Evolutionary conservation across 1,140 invertebrate genomes (phyloP), one percentile per base, ranked within the genome.

Genomic region (Pseudobourletiella spinata): DNA sequence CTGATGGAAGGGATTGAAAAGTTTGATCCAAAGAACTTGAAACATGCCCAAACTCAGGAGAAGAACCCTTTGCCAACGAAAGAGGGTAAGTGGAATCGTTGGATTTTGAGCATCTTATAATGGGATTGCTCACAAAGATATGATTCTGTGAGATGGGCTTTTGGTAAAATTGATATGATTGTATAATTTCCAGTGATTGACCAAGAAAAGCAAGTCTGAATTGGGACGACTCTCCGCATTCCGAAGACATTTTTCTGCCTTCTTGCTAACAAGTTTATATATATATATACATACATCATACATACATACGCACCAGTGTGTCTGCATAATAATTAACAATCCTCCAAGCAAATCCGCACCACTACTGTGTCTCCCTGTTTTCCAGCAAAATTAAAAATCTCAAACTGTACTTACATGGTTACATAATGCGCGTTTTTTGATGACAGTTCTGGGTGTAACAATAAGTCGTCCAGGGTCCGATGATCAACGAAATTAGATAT

Each of bases 41-140:
- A 91, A 76, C 89, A 88, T 72, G 87, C 89, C 46, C 86, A 91
- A 77, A 93, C 90, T 52, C 84, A 84, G 72, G 89, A 92, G 76
- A 92, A 92, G 78, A 92, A 92, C 78, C 84, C 86, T 56, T 80
- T 94, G 72, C 90, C 90, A 69, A 89, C 87, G 73, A 82, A 83
- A 80, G 88, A 89, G 82, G 86, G 88, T 79, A 71, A 65, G 50
- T 48, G 46, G 46, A n/a, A n/a, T n/a, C n/a, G n/a, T 42, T 42
- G 18, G 11, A 42, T 42, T 14, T 42, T 14, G 18, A 42, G 14
- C 14, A 42, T 42, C 11, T 42, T 42, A 14, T 42, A 18, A 14
- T 42, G 14, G 14, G 14, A 14, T 42, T 42, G 35, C 18, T 42
- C 18, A 14, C 35, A 14, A 14, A 14, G 35, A 14, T 18, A 42